A percentile compares a stretch with the other conserved stretches of the same genome.
Evolutionary conservation across 2,113 vertebrate genomes (phyloP).

Genomic region (Lasiurus borealis): DNA sequence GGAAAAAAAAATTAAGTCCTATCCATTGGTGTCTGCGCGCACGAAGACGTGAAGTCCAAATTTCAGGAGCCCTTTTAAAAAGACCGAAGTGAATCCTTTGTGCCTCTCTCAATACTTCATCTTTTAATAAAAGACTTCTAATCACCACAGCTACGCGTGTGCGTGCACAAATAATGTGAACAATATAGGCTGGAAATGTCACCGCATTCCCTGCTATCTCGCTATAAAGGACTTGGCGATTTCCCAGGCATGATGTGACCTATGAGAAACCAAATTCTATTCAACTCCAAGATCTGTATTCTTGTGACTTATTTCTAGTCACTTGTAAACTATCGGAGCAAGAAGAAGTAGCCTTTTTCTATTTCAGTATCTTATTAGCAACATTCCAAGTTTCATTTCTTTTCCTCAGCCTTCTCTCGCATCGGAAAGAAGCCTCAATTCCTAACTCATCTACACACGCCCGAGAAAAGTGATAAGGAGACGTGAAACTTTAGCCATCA

Average conservation of each 20-base stretch:
- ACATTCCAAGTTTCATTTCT: conserved; percentile 10
- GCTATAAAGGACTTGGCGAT: conserved; percentile 25
- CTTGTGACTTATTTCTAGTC: conserved; percentile 4
- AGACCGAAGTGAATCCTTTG: conserved; percentile 24
- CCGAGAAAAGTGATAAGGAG: not conserved
- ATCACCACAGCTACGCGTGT: conserved; percentile 53
- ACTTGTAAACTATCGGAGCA: conserved; percentile 16
- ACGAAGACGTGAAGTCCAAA: conserved; percentile 11
- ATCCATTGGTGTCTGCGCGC: not conserved
- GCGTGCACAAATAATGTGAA: conserved; percentile 11
- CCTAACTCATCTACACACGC: not conserved
- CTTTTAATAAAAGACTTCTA: conserved; percentile 70
- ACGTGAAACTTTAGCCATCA: not conserved
- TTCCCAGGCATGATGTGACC: conserved; percentile 61
- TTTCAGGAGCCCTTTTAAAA: not conserved
- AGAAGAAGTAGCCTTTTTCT: conserved; percentile 10
- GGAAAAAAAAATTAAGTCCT: conserved; percentile 19
- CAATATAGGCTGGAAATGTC: conserved; percentile 45
- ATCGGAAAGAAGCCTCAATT: not conserved
- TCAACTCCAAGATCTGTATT: not conserved
- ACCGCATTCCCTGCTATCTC: conserved; percentile 50
- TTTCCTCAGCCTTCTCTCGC: not conserved
- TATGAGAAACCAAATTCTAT: conserved; percentile 48
- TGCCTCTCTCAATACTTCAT: not conserved
- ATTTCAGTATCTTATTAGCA: not conserved